Evolutionary conservation across 2,797 vertebrate species (phyloP).

Genomic region (Macropodus opercularis): DNA sequence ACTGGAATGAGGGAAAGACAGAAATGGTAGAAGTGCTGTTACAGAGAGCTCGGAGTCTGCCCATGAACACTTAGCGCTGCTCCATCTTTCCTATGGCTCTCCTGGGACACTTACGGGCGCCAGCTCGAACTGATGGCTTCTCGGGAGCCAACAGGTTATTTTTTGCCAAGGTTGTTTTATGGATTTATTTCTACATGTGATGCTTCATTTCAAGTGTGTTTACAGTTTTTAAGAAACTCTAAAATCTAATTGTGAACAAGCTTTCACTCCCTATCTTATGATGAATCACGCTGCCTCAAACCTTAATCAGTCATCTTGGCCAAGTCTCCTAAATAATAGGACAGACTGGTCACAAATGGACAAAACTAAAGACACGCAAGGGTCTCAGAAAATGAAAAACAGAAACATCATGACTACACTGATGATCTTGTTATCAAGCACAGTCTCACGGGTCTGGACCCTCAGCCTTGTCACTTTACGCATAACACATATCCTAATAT

Average conservation of each 20-base stretch:
- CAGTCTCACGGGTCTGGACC: neutral
- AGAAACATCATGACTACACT: too few species aligned
- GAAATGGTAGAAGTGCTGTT: constrained; percentile 23
- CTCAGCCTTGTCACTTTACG: too few species aligned
- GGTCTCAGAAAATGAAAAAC: too few species aligned
- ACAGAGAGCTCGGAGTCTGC: constrained; percentile 22
- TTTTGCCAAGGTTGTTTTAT: neutral
- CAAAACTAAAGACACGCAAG: too few species aligned
- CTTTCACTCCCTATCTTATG: neutral
- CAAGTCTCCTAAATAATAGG: too few species aligned
- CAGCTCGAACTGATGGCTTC: too few species aligned
- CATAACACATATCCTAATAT: too few species aligned
- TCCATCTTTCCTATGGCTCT: constrained; percentile 11
- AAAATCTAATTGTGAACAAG: neutral
- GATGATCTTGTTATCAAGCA: too few species aligned
- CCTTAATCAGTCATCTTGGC: too few species aligned
- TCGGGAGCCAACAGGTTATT: neutral
- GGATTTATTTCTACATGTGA: neutral
- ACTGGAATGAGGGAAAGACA: constrained; percentile 51
- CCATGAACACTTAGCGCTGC: constrained; percentile 12
- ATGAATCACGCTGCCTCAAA: too few species aligned
- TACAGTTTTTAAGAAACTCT: neutral
- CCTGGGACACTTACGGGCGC: constrained; percentile 1
- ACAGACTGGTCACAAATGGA: too few species aligned
- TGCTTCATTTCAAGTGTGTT: neutral